Base-by-base conservation (phyloP, 2,113 vertebrate genomes). In the Phaethon lepturus region DNA sequence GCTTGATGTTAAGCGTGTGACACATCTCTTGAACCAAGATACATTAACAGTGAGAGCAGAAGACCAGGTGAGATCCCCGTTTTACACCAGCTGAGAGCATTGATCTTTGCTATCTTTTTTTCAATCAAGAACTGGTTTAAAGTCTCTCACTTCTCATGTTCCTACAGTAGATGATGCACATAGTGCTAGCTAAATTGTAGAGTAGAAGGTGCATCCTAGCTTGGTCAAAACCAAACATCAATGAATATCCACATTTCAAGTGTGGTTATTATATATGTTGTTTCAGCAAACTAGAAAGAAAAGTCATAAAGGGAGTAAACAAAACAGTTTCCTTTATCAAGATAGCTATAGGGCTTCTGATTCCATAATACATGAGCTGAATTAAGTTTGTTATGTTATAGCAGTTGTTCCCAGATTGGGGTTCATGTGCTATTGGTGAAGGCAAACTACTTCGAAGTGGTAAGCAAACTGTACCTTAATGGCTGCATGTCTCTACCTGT, bases 1-100 rank as follows among this genome's bases (percentile, higher is more conserved):
- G 94, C 98, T 99, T 95, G 99, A 99, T 86, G 99, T 99, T 78
- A 99, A 99, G 87, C 98, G 99, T 52, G 99, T 99, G 75, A 99
- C 99, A 17, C 98, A 99, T 60, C 98, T 99, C n/a, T 97, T 99
- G 86, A 99, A 99, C 95, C 99, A 99, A 96, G 99, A 99, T 83
- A 99, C 99, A 0, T 79, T 99, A 62, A 99, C 98, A 83, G 99
- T 99, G 95, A 97, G 99, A 88, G 99, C 98, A 76, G 99, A 99
- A 92, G 99, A 99, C 83, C 99, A 99, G 99, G 99, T 99, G 87
- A 97, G 95, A 44, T 44, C 35, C 6, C 33, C 56, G 16, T 79
- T 80, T 75, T 6, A 2, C 79, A 33, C 26, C n/a, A 90, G 15
- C 71, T 47, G 33, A 67, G 53, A 72, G 20, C 31, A 60, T 6